Evolutionary conservation across 2,888 invertebrate species (phyloP).

Genomic region (Epistrophe grossulariae): DNA sequence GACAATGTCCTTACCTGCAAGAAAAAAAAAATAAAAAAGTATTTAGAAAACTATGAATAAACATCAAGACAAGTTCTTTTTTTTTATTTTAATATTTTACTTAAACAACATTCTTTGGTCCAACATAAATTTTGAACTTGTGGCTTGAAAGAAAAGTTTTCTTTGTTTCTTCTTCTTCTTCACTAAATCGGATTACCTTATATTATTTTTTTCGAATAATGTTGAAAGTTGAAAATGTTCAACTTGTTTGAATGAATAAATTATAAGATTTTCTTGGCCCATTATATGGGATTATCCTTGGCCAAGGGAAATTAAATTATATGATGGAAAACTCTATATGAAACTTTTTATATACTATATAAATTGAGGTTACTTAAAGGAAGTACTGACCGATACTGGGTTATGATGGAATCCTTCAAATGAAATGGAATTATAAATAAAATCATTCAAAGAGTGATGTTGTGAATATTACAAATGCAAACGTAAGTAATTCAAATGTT

Average conservation of each 20-base stretch:
- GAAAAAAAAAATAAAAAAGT: conserved; percentile 6
- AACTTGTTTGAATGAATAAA: conserved; percentile 68
- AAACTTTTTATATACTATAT: conserved; percentile 7
- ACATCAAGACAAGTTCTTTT: background rate
- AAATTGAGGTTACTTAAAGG: conserved; percentile 20
- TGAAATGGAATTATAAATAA: conserved; percentile 27
- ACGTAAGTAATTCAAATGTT: conserved; percentile 27
- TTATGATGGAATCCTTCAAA: background rate
- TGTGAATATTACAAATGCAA: conserved; percentile 66
- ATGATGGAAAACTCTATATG: conserved; percentile 35
- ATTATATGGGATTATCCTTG: conserved; percentile 62
- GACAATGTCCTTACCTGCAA: conserved; percentile 62
- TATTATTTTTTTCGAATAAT: conserved; percentile 2
- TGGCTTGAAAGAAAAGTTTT: conserved; percentile 32
- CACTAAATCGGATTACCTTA: conserved; percentile 60
- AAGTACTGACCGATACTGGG: conserved; percentile 33
- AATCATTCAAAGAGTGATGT: conserved; percentile 11
- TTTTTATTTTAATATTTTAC: conserved; percentile 14
- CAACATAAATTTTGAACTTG: conserved; percentile 40
- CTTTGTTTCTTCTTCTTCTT: conserved; percentile 41
- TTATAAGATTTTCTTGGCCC: conserved; percentile 59
- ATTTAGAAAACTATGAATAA: conserved; percentile 12
- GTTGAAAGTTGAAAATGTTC: conserved; percentile 59
- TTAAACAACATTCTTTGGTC: conserved; percentile 11
- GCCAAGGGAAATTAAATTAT: conserved; percentile 53